Percentiles rank a stretch among this genome's conserved stretches.
These are phyloP conservation scores for Matsumyia berberina DNA, from an alignment of 2,888 invertebrate genomes.

Conservation along the genomic window DNA sequence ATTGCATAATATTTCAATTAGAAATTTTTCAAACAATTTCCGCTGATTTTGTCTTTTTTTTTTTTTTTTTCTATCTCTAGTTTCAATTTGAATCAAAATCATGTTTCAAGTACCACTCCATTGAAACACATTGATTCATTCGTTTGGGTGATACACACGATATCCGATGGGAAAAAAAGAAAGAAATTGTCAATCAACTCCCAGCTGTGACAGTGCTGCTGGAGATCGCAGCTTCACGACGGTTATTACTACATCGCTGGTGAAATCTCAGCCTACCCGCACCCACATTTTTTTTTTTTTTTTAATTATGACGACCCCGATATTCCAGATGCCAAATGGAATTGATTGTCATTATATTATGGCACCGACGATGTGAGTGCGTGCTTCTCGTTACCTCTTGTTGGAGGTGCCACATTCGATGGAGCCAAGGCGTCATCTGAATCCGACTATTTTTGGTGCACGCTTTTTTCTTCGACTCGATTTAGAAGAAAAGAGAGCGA, in stretches of 20 bases:
- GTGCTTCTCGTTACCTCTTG: conserved; percentile 27
- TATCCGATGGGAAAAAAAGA: conserved; percentile 30
- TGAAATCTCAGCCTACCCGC: conserved; percentile 71
- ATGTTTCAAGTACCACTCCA: conserved; percentile 55
- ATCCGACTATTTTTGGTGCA: conserved; percentile 30
- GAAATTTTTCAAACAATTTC: conserved; percentile 49
- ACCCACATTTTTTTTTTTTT: conserved; percentile 70
- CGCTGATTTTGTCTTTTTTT: conserved; percentile 47
- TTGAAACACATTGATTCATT: conserved; percentile 55
- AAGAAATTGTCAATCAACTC: conserved; percentile 60
- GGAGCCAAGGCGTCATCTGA: conserved; percentile 29
- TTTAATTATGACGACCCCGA: conserved; percentile 68
- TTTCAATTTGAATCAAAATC: conserved; percentile 53
- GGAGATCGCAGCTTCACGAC: conserved; percentile 45
- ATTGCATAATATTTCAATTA: conserved; percentile 55
- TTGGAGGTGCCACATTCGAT: conserved; percentile 50
- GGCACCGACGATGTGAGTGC: conserved; percentile 46
- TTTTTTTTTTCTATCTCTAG: not conserved
- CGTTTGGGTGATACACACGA: conserved; percentile 25
- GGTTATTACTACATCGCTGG: conserved; percentile 69
- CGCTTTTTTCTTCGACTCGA: conserved; percentile 40
- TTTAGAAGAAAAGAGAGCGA: conserved; percentile 35
- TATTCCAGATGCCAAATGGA: conserved; percentile 73
- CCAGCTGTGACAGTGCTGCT: conserved; percentile 47
- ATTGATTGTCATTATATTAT: conserved; percentile 73